A percentile compares a stretch with the other conserved stretches of the same genome.
phyloP scores from a whole-genome alignment of 2,888 invertebrate species.

The Hesperia comma region DNA sequence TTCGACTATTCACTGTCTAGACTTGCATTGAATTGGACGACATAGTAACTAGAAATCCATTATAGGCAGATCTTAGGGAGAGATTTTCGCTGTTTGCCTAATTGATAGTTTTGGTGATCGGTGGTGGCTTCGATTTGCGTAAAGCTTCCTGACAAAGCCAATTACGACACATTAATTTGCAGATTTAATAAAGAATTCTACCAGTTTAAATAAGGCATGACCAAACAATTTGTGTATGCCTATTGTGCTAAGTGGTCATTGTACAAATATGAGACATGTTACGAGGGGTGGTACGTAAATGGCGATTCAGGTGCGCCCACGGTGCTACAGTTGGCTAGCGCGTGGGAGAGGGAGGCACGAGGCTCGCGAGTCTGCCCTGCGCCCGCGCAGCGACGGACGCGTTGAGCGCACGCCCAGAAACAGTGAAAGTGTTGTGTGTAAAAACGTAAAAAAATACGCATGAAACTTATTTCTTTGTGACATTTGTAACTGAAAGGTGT shows the following conservation, averaged over 20 bases:
- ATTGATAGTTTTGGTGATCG: slow-evolving; percentile 8
- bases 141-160: neutral
- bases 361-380: slow-evolving; percentile 73
- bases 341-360: slow-evolving; percentile 64
- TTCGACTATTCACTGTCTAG: slow-evolving; percentile 41
- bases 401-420: slow-evolving; percentile 51
- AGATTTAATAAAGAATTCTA: slow-evolving; percentile 28
- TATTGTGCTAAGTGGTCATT: slow-evolving; percentile 39
- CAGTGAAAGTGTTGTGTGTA: slow-evolving; percentile 73
- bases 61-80: slow-evolving; percentile 42
- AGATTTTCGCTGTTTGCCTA: slow-evolving; percentile 15
- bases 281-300: slow-evolving; percentile 68
- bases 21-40: slow-evolving; percentile 5
- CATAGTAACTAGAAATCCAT: slow-evolving; percentile 38
- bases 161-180: neutral
- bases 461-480: slow-evolving; percentile 24
- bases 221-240: slow-evolving; percentile 38
- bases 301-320: slow-evolving; percentile 75
- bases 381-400: slow-evolving; percentile 72
- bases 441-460: slow-evolving; percentile 45
- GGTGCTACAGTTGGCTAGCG: slow-evolving; percentile 63
- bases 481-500: slow-evolving; percentile 5
- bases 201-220: slow-evolving; percentile 39
- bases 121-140: neutral
- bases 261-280: slow-evolving; percentile 47